Conservation (phyloP, 2,797 vertebrate species). For the Brachymystax lenok region DNA sequence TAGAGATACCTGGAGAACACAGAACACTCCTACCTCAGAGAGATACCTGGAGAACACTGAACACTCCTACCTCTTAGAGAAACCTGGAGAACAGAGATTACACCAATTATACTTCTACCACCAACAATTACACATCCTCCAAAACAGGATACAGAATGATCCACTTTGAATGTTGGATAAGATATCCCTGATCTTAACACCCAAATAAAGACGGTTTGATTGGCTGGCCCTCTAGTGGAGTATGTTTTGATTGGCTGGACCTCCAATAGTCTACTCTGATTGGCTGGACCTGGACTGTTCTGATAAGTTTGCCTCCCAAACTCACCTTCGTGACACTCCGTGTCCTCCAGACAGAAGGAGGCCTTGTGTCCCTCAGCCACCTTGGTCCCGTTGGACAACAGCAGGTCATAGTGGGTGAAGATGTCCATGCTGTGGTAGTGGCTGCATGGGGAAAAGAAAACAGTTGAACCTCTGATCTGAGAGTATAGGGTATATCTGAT, state of each 20-base stretch:
- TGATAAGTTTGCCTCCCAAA: neutral
- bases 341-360: conserved; percentile 97
- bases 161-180: too few species aligned
- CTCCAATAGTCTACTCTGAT: neutral
- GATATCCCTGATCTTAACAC: too few species aligned
- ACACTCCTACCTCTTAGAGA: too few species aligned
- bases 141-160: too few species aligned
- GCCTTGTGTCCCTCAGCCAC: conserved; percentile 98
- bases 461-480: too few species aligned
- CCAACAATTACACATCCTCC: too few species aligned
- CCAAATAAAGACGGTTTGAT: too few species aligned
- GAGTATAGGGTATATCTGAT: too few species aligned
- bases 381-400: conserved; percentile 89
- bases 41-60: too few species aligned
- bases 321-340: conserved; percentile 91
- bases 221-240: neutral
- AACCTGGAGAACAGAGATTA: too few species aligned
- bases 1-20: conserved; percentile 81
- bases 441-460: conserved; percentile 59
- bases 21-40: neutral
- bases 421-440: conserved; percentile 99
- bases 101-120: too few species aligned
- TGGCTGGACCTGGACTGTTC: neutral
- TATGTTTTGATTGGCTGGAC: neutral
- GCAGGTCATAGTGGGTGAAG: conserved; percentile 95